Base-by-base conservation (phyloP, 1,140 invertebrate genomes). In the Lysiphlebus fabarum region DNA sequence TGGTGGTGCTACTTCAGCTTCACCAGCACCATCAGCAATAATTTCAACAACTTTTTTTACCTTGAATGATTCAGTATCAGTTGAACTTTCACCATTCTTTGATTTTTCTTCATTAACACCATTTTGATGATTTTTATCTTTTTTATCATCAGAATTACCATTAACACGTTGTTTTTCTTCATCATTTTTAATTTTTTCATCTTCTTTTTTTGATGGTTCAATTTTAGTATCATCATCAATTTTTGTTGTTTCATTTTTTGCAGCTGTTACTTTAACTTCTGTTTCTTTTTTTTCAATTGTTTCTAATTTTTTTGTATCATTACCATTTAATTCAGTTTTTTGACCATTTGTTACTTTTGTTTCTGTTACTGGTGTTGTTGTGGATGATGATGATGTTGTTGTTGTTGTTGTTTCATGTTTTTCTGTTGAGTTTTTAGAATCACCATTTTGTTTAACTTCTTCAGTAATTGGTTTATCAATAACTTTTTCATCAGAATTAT, bases 21-120 rank as follows among this genome's bases (percentile, higher is more conserved):
- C 77, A 38, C 70, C 74, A 26, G 70, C 67, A 56, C 68, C 74
- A 33, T 77, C 77, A 10, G 72, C 74, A 38, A 74, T 65, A 34
- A 69, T 60, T 51, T 78, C 76, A 37, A 78, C 73, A 50, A 78
- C 74, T 38, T 77, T 77, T 64, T 76, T 77, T 38, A 75, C 71
- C 64, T 76, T 77, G 57, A 78, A 76, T 14, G 73, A 67, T 41
- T 77, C 75, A 36, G 70, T 64, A 55, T 71, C 71, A 9, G 69
- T 65, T 43, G 67, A 67, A 66, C 64, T 75, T 66, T 68, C 68
- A 26, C 74, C 73, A 44, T 77, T 77, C 56, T 75, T 72, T 40
- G 68, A 65, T 8, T 64, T 61, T 41, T 67, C 66, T 33, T 69
- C 69, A 37, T 68, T 69, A 11, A 75, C 57, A 48, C 75, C 75